Evolutionary conservation across 2,797 vertebrate species (phyloP), one percentile per base, ranked within the genome.

Genomic region (Sorex maritimensis): DNA sequence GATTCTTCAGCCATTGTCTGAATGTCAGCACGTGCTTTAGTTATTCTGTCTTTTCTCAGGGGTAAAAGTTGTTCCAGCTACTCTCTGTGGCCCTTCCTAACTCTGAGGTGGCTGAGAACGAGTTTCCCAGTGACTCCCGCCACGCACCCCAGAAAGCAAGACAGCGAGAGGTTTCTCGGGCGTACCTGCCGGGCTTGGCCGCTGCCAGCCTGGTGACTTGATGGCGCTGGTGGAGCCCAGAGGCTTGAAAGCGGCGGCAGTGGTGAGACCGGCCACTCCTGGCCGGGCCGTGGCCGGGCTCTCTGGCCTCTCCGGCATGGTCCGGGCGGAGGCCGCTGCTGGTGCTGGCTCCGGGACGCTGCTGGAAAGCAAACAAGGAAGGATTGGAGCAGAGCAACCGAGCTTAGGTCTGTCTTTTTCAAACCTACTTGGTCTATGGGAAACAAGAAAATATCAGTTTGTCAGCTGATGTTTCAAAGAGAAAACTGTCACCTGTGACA

Each of bases 121-220:
- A 38, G 58, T n/a, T 75, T 77, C 61, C 63, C 61, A 86, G 72
- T 41, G 67, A 89, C 49, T 67, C 79, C 46, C 63, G 80, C 19
- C 52, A 41, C 26, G 65, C 1, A 79, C 2, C 26, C 7, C 28
- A 80, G 26, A 81, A 82, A 9, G 34, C 15, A 63, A 71, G 6
- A 86, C 84, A 61, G 23, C 69, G 80, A 91, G 86, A 14, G 15
- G 26, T 52, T 44, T 26, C 65, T 72, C 58, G 23, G 38, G 72
- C 17, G 86, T 98, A 99, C 99, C 99, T 99, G 98, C 74, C 96
- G 96, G 97, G 90, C 77, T 98, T 65, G 98, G 95, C 34, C 97
- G 95, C 49, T 98, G 98, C 98, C 97, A 98, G 92, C 97, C 92
- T 0, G 96, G 95, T 44, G 98, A 93, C 94, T 98, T 99, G 96